Conservation (phyloP, 2,888 invertebrate genomes). For the Platycheirus rosarum region DNA sequence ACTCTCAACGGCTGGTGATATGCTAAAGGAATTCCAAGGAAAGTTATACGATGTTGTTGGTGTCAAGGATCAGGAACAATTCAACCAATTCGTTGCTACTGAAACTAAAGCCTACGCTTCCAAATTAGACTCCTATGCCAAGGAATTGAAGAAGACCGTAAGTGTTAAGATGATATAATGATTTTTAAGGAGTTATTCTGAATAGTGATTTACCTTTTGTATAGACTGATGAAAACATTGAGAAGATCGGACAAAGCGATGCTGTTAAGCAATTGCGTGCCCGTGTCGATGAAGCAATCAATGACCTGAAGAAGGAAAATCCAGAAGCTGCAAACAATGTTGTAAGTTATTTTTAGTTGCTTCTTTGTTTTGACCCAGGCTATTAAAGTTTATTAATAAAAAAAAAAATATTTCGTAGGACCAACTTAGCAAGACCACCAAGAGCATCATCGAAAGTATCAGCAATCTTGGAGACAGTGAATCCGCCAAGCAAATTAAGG, state of each 20-base stretch:
- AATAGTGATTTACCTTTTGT: too few species aligned
- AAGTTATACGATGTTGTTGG: conserved; percentile 47
- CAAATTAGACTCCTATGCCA: conserved; percentile 34
- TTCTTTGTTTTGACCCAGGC: background rate
- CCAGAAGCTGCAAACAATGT: conserved; percentile 54
- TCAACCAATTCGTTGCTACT: conserved; percentile 31
- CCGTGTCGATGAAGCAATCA: conserved; percentile 55
- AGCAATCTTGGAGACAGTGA: conserved; percentile 57
- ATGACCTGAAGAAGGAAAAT: conserved; percentile 51
- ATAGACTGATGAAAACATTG: conserved; percentile 54
- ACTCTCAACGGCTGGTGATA: conserved; percentile 30
- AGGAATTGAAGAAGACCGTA: conserved; percentile 55
- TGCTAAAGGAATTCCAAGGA: conserved; percentile 43
- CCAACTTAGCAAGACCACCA: conserved; percentile 51
- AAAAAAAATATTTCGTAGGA: too few species aligned
- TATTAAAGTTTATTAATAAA: background rate
- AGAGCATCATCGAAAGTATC: conserved; percentile 48
- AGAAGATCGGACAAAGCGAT: conserved; percentile 51
- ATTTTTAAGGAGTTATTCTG: too few species aligned
- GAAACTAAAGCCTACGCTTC: conserved; percentile 39
- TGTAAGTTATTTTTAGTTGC: conserved; percentile 42
- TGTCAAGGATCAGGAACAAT: conserved; percentile 51
- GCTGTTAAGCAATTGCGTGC: conserved; percentile 48
- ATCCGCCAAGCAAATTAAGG: conserved; percentile 55
- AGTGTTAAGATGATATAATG: too few species aligned